phyloP scores from a whole-genome alignment of 2,113 vertebrate genomes.

The Tragelaphus buxtoni region DNA sequence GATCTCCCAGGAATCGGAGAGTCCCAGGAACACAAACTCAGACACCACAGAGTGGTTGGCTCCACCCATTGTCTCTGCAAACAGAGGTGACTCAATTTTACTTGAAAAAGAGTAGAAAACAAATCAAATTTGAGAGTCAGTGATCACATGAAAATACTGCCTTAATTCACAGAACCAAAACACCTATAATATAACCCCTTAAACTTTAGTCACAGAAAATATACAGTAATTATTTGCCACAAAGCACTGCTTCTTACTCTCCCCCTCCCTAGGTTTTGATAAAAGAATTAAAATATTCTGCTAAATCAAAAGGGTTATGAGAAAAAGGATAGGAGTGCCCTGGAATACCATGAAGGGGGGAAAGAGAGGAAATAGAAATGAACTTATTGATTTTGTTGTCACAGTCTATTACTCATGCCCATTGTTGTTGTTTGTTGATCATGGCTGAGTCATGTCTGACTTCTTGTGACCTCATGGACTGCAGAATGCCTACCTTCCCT shows the following conservation, averaged over 20 bases:
- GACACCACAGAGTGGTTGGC: not conserved
- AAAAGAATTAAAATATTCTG: not conserved
- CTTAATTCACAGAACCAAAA: not conserved
- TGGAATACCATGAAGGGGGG: not conserved
- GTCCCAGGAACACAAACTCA: conserved; percentile 21
- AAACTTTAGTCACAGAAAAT: not conserved
- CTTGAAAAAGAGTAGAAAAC: not conserved
- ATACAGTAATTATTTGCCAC: not conserved
- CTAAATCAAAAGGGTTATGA: not conserved
- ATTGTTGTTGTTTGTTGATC: not conserved
- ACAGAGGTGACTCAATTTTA: not conserved
- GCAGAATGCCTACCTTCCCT: not conserved
- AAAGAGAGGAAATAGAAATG: not conserved
- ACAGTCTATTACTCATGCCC: not conserved
- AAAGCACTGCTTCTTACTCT: not conserved
- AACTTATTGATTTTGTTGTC: not conserved
- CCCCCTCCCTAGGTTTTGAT: not conserved
- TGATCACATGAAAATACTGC: not conserved
- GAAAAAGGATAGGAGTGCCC: not conserved
- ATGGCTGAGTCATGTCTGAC: not conserved
- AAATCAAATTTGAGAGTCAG: not conserved
- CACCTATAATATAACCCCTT: not conserved
- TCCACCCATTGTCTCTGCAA: not conserved
- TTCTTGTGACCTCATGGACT: not conserved
- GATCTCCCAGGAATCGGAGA: not conserved